A percentile compares a stretch with the other conserved stretches of the same genome.
Conservation (phyloP, 2,888 invertebrate species). For the Apantesis nais region DNA sequence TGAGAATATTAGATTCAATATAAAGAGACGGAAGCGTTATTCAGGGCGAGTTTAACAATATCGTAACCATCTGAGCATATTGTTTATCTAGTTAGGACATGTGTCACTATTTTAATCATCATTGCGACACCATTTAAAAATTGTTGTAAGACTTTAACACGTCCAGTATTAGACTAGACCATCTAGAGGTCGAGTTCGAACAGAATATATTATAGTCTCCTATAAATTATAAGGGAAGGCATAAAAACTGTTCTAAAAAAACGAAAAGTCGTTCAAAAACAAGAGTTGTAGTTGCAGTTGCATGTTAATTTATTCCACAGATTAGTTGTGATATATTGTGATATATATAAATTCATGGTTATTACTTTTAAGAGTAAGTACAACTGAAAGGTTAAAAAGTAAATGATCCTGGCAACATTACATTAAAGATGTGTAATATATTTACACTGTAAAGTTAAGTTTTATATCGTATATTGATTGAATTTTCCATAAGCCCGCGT, state of each 20-base stretch:
- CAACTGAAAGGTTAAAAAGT: conserved; percentile 25
- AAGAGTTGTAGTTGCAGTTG: too few species aligned
- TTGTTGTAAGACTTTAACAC: not conserved
- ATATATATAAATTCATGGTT: too few species aligned
- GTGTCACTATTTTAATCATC: conserved; percentile 16
- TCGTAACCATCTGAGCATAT: conserved; percentile 24
- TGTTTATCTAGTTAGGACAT: conserved; percentile 19
- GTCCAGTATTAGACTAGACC: not conserved
- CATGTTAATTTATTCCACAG: too few species aligned
- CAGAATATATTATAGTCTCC: too few species aligned
- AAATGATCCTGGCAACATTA: not conserved
- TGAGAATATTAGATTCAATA: conserved; percentile 23
- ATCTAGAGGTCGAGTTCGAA: too few species aligned
- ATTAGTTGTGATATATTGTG: too few species aligned
- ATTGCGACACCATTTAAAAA: not conserved
- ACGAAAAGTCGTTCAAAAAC: too few species aligned
- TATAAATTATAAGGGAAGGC: too few species aligned
- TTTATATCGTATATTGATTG: too few species aligned
- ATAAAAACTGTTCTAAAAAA: too few species aligned
- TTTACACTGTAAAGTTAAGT: not conserved
- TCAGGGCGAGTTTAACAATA: conserved; percentile 31
- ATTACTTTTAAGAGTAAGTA: too few species aligned
- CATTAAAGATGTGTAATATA: not conserved
- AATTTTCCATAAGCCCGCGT: too few species aligned
- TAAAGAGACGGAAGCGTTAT: conserved; percentile 29